These are phyloP conservation scores for Salvelinus namaycush DNA, from an alignment of 2,113 vertebrate genomes.

Conservation along the genomic window DNA sequence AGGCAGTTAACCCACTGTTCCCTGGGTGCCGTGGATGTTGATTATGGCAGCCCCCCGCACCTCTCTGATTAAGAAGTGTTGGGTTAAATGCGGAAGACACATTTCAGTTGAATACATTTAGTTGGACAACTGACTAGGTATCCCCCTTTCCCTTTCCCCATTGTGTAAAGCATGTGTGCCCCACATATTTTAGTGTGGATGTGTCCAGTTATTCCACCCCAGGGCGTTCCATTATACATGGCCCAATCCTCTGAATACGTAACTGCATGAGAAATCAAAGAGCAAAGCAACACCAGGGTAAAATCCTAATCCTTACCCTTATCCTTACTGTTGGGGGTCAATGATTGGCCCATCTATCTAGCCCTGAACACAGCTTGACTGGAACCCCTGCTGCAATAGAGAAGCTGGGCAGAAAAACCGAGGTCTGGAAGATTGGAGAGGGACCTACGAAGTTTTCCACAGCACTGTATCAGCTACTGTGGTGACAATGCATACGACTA, in stretches of 20 bases:
- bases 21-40: no score
- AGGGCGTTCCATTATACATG: slow-evolving; percentile 48
- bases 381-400: slow-evolving; percentile 7
- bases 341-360: no score
- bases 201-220: slow-evolving; percentile 19
- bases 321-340: slow-evolving; percentile 55
- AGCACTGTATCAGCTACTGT: background rate
- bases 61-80: no score
- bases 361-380: background rate
- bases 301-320: slow-evolving; percentile 64
- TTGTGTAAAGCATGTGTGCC: background rate
- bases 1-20: no score
- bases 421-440: no score
- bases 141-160: no score
- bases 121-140: no score
- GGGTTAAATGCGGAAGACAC: no score
- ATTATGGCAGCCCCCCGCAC: no score
- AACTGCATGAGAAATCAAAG: slow-evolving; percentile 37
- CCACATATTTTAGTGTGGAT: background rate
- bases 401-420: background rate
- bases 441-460: background rate
- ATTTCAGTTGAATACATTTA: no score
- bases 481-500: background rate
- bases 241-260: slow-evolving; percentile 49
- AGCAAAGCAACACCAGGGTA: slow-evolving; percentile 46